These are phyloP conservation scores for Acromyrmex charruanus DNA, from an alignment of 1,140 invertebrate genomes.

Conservation along the genomic window DNA sequence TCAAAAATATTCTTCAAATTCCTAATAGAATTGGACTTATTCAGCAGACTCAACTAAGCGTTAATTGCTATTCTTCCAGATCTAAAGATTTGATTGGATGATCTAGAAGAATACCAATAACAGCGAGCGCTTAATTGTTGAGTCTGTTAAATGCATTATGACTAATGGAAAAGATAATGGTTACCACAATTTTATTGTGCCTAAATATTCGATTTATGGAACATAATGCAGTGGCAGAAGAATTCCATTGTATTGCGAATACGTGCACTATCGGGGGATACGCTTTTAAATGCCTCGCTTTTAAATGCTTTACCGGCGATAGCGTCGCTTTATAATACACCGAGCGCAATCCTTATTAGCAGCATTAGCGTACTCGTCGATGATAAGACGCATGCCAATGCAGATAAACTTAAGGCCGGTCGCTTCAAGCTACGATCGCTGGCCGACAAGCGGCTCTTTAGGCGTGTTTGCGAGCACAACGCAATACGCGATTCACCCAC, in stretches of 20 bases:
- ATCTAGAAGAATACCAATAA: no score
- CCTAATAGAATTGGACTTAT: background rate
- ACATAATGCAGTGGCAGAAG: background rate
- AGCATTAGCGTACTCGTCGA: slow-evolving; percentile 34
- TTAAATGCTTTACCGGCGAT: background rate
- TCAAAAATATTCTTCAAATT: background rate
- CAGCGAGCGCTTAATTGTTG: no score
- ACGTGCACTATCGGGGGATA: background rate
- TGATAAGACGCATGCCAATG: slow-evolving; percentile 34
- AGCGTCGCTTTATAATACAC: slow-evolving; percentile 24
- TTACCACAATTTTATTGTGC: background rate
- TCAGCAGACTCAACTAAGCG: no score
- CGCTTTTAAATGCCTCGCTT: slow-evolving; percentile 29
- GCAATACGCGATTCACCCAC: slow-evolving; percentile 59
- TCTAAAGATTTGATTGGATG: no score
- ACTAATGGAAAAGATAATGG: background rate
- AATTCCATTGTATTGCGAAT: slow-evolving; percentile 6
- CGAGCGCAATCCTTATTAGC: slow-evolving; percentile 15
- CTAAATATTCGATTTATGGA: background rate
- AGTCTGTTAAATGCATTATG: background rate
- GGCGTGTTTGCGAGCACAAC: slow-evolving; percentile 2
- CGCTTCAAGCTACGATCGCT: slow-evolving; percentile 9
- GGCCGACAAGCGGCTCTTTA: background rate
- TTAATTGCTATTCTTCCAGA: no score
- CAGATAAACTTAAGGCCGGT: slow-evolving; percentile 30